These are phyloP conservation scores for Griposia aprilina DNA, from an alignment of 2,888 invertebrate species.

Conservation along the genomic window DNA sequence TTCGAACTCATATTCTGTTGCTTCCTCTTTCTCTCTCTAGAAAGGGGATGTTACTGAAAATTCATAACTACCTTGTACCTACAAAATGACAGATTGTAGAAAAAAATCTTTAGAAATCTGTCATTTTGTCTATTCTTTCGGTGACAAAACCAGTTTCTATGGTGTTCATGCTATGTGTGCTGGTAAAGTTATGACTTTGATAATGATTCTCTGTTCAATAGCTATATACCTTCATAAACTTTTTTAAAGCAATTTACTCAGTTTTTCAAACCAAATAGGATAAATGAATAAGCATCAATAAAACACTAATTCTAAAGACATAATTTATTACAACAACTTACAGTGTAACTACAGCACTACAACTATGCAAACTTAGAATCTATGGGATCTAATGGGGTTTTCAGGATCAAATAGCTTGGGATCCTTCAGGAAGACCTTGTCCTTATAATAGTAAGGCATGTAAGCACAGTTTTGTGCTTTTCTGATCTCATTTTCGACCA, in stretches of 20 bases:
- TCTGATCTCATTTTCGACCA: slow-evolving; percentile 93
- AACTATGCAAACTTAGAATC: slow-evolving; percentile 83
- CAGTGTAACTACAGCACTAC: slow-evolving; percentile 41
- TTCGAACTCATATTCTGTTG: neutral
- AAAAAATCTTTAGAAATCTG: no score
- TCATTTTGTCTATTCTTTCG: no score
- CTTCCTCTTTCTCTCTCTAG: neutral
- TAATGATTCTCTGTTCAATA: neutral
- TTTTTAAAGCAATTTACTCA: neutral
- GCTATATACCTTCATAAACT: neutral
- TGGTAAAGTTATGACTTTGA: neutral
- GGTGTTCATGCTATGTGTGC: no score
- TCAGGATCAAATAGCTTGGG: slow-evolving; percentile 98
- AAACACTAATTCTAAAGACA: slow-evolving; percentile 23
- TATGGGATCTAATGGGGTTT: slow-evolving; percentile 94
- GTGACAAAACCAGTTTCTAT: no score
- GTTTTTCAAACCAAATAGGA: neutral
- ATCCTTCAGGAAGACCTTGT: slow-evolving; percentile 95
- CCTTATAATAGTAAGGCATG: slow-evolving; percentile 96
- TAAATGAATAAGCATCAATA: neutral
- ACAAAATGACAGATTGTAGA: no score
- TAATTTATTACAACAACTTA: slow-evolving; percentile 53
- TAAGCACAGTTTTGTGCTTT: slow-evolving; percentile 95
- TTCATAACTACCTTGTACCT: no score
- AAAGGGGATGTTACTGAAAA: no score